Evolutionary conservation across 2,888 invertebrate species (phyloP).

Genomic region (Caenorhabditis zanzibari): DNA sequence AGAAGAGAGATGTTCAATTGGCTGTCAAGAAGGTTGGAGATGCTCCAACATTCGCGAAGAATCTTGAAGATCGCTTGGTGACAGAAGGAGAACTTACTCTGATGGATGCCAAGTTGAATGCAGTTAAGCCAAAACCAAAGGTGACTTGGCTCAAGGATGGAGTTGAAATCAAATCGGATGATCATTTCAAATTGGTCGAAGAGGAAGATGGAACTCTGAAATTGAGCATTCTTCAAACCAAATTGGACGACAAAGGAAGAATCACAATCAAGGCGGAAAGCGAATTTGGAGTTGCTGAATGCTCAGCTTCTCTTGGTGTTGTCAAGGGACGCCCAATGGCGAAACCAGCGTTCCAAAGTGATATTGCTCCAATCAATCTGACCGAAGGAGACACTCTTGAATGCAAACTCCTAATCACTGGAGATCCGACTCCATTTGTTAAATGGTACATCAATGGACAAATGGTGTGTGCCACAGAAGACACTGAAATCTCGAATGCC

Average conservation of each 20-base stretch:
- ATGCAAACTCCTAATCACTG: constrained; percentile 91
- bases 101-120: constrained; percentile 80
- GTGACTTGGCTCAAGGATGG: constrained; percentile 95
- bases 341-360: constrained; percentile 83
- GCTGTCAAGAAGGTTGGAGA: constrained; percentile 80
- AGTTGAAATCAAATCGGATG: constrained; percentile 72
- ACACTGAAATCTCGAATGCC: constrained; percentile 79
- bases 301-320: constrained; percentile 80
- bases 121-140: constrained; percentile 86
- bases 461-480: constrained; percentile 82
- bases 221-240: constrained; percentile 81
- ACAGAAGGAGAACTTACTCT: constrained; percentile 80
- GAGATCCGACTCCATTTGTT: constrained; percentile 91
- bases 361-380: constrained; percentile 87
- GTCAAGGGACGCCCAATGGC: constrained; percentile 76
- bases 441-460: constrained; percentile 87
- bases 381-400: constrained; percentile 92
- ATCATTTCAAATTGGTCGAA: constrained; percentile 73
- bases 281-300: constrained; percentile 80
- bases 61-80: constrained; percentile 78
- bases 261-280: constrained; percentile 82
- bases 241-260: constrained; percentile 78
- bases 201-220: constrained; percentile 77
- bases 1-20: constrained; percentile 78
- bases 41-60: constrained; percentile 77